These are phyloP conservation scores for Ptyas mucosa DNA, from an alignment of 2,113 vertebrate species.

Conservation along the genomic window DNA sequence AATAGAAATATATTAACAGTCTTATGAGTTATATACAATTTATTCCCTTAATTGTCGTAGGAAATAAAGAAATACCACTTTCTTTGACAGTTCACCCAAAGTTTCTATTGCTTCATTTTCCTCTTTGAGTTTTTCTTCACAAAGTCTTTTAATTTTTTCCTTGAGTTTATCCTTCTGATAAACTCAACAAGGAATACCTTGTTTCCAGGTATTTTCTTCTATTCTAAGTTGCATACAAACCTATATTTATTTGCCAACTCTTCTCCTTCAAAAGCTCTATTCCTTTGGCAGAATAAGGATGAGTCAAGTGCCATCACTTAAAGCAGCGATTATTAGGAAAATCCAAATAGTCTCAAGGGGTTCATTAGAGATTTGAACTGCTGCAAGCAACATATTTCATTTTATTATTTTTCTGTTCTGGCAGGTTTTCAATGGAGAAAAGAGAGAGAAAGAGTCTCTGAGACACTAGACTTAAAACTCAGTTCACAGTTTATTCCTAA, in stretches of 20 bases:
- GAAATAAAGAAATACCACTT: neutral
- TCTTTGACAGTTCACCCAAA: neutral
- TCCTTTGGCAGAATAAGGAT: neutral
- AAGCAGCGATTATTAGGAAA: neutral
- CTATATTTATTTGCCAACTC: neutral
- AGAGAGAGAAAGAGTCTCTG: neutral
- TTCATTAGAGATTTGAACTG: neutral
- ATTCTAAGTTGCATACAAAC: neutral
- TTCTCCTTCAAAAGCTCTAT: neutral
- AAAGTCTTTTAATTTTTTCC: neutral
- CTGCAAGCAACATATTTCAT: neutral
- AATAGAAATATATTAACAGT: neutral
- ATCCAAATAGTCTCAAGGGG: neutral
- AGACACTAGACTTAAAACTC: neutral
- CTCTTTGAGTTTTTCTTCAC: neutral
- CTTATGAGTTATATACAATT: neutral
- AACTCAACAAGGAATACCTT: no score
- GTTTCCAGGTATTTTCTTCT: neutral
- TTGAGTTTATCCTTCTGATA: neutral
- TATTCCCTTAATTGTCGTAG: neutral
- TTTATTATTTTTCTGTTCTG: neutral
- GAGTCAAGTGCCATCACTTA: neutral
- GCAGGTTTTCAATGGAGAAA: neutral
- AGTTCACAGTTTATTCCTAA: neutral
- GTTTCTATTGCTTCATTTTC: conserved; percentile 7